These are phyloP conservation scores for Aleiodes alternator DNA, from an alignment of 2,888 invertebrate species.

Conservation along the genomic window DNA sequence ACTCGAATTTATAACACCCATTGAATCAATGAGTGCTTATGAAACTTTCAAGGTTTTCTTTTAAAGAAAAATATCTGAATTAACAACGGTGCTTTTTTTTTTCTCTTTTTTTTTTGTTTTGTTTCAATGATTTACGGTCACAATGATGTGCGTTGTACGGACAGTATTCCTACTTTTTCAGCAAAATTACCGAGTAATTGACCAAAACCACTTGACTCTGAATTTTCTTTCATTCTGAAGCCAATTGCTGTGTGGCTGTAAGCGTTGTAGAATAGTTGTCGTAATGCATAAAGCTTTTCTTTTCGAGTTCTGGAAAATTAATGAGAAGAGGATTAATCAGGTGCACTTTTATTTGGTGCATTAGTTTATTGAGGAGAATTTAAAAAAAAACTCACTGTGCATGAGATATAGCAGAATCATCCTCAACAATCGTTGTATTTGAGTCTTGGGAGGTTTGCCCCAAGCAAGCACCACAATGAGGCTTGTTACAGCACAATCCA, in stretches of 20 bases:
- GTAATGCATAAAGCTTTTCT: slow-evolving; percentile 77
- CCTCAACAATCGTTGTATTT: slow-evolving; percentile 74
- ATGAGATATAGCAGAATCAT: slow-evolving; percentile 67
- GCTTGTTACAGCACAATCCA: slow-evolving; percentile 61
- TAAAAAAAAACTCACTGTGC: slow-evolving; percentile 58
- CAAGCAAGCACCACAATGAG: slow-evolving; percentile 66
- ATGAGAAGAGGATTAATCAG: slow-evolving; percentile 10
- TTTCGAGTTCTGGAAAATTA: slow-evolving; percentile 74
- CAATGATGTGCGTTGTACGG: slow-evolving; percentile 72
- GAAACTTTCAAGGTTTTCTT: slow-evolving; percentile 31
- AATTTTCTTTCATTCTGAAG: slow-evolving; percentile 76
- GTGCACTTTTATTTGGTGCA: neutral
- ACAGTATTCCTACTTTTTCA: slow-evolving; percentile 78
- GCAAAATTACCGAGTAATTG: slow-evolving; percentile 78
- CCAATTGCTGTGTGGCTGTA: slow-evolving; percentile 77
- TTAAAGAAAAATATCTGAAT: slow-evolving; percentile 17
- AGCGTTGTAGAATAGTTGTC: slow-evolving; percentile 78
- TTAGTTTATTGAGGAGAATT: neutral
- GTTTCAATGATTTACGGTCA: slow-evolving; percentile 61
- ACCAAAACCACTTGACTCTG: slow-evolving; percentile 76
- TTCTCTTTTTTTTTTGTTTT: slow-evolving; percentile 4
- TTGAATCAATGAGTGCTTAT: slow-evolving; percentile 43
- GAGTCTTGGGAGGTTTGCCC: slow-evolving; percentile 74
- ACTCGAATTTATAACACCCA: slow-evolving; percentile 55
- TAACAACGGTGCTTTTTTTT: slow-evolving; percentile 30